Evolutionary conservation across 1,140 invertebrate genomes (phyloP).

Genomic region (Pseudobourletiella spinata): DNA sequence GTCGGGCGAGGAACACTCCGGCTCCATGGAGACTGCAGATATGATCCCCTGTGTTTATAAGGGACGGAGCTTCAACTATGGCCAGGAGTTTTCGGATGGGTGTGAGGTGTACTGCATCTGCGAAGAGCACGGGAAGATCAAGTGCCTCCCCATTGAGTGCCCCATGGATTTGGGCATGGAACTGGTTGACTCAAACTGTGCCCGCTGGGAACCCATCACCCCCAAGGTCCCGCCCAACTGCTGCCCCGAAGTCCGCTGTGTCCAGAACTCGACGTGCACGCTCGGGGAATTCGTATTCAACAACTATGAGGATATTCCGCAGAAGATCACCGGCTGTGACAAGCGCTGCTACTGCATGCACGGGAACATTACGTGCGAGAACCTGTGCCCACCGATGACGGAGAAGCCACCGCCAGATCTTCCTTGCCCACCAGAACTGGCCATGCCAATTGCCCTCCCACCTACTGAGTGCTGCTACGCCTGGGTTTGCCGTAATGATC

Average conservation of each 20-base stretch:
- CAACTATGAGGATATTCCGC: conserved; percentile 60
- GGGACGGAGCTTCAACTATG: conserved; percentile 49
- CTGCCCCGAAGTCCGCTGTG: conserved; percentile 55
- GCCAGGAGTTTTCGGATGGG: conserved; percentile 59
- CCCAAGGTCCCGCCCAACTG: conserved; percentile 64
- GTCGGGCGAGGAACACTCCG: conserved; percentile 20
- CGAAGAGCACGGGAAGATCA: conserved; percentile 48
- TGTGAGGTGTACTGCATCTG: conserved; percentile 66
- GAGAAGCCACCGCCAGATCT: conserved; percentile 61
- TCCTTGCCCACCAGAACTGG: conserved; percentile 55
- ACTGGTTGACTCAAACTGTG: conserved; percentile 67
- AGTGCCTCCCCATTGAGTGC: conserved; percentile 69
- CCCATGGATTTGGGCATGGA: conserved; percentile 72
- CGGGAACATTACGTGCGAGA: conserved; percentile 72
- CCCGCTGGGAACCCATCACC: conserved; percentile 69
- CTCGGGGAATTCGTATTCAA: conserved; percentile 13
- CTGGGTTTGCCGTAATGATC: conserved; percentile 35
- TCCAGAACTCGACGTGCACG: conserved; percentile 35
- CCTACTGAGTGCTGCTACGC: conserved; percentile 63
- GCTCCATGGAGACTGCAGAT: conserved; percentile 7
- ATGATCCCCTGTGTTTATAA: conserved; percentile 42
- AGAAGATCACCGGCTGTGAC: conserved; percentile 65
- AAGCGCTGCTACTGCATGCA: conserved; percentile 75
- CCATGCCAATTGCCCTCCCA: conserved; percentile 56
- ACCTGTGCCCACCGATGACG: conserved; percentile 62